These are phyloP conservation scores for Drosophila guanche DNA, from an alignment of 1,140 invertebrate genomes.

Conservation along the genomic window DNA sequence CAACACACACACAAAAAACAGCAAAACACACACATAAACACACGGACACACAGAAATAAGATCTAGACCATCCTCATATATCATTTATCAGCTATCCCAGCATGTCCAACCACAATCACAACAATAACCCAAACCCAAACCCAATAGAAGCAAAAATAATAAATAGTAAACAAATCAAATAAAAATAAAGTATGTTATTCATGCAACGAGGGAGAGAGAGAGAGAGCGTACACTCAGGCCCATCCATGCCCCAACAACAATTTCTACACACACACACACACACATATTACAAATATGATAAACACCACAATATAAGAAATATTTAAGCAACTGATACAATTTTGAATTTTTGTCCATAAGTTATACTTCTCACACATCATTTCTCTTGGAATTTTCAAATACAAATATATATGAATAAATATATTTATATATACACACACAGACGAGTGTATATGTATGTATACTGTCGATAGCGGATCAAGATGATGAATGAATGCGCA, in stretches of 20 bases:
- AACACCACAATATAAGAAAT: constrained; percentile 56
- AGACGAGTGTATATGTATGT: constrained; percentile 11
- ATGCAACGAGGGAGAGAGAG: constrained; percentile 34
- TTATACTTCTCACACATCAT: constrained; percentile 54
- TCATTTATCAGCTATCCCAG: constrained; percentile 7
- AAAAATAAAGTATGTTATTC: constrained; percentile 50
- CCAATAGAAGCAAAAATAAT: constrained; percentile 57
- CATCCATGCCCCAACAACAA: constrained; percentile 19
- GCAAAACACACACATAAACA: constrained; percentile 14
- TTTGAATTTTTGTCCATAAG: constrained; percentile 74
- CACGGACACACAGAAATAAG: constrained; percentile 29
- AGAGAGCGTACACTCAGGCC: constrained; percentile 24
- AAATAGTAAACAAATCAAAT: constrained; percentile 57
- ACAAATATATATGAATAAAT: constrained; percentile 21
- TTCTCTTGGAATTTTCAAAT: constrained; percentile 71
- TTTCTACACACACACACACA: constrained; percentile 26
- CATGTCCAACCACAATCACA: constrained; percentile 31
- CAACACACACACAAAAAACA: constrained; percentile 51
- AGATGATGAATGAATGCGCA: constrained; percentile 50
- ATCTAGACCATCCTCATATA: constrained; percentile 23
- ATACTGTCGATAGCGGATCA: constrained; percentile 27
- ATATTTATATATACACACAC: constrained; percentile 21
- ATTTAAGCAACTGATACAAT: constrained; percentile 56
- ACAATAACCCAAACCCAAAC: neutral
- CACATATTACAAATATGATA: constrained; percentile 66